Percentiles rank a stretch among this genome's conserved stretches.
Conservation (phyloP, 2,113 vertebrate species). For the Rhinolophus ferrumequinum region DNA sequence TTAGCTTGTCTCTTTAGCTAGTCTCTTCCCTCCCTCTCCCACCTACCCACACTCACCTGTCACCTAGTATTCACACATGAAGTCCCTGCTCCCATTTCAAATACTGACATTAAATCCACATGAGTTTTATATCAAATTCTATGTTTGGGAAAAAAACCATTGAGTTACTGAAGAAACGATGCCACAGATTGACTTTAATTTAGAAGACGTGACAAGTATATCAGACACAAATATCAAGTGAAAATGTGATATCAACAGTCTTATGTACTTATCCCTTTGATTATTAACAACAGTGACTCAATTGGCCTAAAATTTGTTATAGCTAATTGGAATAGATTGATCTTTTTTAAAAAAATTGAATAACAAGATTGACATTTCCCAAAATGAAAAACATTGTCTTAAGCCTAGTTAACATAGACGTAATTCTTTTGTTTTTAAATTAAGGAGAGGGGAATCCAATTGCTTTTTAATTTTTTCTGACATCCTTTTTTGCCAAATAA, state of each 20-base stretch:
- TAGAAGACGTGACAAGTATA: not conserved
- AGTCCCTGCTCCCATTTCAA: not conserved
- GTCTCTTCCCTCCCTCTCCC: too few relatives aligned
- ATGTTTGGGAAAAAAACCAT: not conserved
- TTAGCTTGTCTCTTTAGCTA: too few relatives aligned
- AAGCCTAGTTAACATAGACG: not conserved
- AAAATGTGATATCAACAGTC: not conserved
- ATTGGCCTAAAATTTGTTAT: not conserved
- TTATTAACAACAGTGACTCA: not conserved
- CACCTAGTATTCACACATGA: not conserved
- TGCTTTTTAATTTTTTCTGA: not conserved
- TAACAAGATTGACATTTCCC: not conserved
- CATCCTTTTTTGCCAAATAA: conserved; percentile 27
- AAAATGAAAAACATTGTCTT: not conserved
- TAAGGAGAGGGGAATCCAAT: not conserved
- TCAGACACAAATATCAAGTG: not conserved
- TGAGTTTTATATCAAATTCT: conserved; percentile 38
- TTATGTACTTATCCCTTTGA: not conserved
- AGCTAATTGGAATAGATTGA: not conserved
- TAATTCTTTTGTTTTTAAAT: conserved; percentile 50
- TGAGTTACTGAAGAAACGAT: not conserved
- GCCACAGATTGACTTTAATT: not conserved
- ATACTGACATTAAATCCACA: not conserved
- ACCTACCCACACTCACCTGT: not conserved
- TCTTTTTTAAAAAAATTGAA: not conserved